A percentile compares a stretch with the other conserved stretches of the same genome.
phyloP scores from a whole-genome alignment of 1,140 invertebrate species.

The Hyles euphorbiae region DNA sequence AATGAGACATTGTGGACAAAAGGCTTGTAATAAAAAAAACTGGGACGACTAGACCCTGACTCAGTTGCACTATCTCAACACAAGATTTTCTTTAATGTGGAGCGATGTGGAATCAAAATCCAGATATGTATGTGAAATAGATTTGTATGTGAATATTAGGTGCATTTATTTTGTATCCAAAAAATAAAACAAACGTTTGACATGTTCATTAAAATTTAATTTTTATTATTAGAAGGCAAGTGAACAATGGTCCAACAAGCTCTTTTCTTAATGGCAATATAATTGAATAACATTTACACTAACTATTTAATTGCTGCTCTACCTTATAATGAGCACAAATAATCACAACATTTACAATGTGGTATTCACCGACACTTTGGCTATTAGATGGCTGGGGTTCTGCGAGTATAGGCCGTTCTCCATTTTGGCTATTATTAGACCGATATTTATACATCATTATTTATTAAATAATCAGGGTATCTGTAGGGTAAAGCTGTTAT shows the following conservation, averaged over 20 bases:
- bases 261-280: slow-evolving; percentile 56
- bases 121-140: too few species aligned
- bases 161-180: neutral
- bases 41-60: too few species aligned
- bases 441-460: neutral
- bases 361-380: slow-evolving; percentile 11
- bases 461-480: too few species aligned
- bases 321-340: slow-evolving; percentile 47
- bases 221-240: slow-evolving; percentile 53
- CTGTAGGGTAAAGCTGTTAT: too few species aligned
- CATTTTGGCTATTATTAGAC: neutral
- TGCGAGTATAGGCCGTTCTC: neutral
- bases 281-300: slow-evolving; percentile 65
- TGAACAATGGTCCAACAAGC: slow-evolving; percentile 72
- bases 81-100: too few species aligned
- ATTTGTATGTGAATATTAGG: too few species aligned
- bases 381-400: slow-evolving; percentile 3
- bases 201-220: slow-evolving; percentile 12
- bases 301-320: slow-evolving; percentile 44
- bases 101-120: too few species aligned
- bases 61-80: too few species aligned
- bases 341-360: slow-evolving; percentile 51
- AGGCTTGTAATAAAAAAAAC: too few species aligned
- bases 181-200: slow-evolving; percentile 9
- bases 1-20: too few species aligned